These are phyloP conservation scores for Andrena bucephala DNA, from an alignment of 2,888 invertebrate species.

Conservation along the genomic window DNA sequence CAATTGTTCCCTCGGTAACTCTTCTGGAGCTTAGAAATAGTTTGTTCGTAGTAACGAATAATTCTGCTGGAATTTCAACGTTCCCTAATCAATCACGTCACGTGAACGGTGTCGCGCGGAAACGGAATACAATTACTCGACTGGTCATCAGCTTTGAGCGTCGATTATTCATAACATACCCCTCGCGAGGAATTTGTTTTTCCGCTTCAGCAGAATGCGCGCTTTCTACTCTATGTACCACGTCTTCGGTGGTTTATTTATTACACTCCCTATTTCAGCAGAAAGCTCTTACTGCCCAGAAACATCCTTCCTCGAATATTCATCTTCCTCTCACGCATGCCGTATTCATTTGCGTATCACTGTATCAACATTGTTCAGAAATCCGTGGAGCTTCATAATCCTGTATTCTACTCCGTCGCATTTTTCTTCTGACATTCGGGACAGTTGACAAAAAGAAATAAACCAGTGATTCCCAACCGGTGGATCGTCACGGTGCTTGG, in stretches of 20 bases:
- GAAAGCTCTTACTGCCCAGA: no score
- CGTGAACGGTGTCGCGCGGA: background rate
- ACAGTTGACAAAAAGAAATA: background rate
- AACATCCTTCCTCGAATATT: slow-evolving; percentile 11
- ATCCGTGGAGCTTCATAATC: slow-evolving; percentile 10
- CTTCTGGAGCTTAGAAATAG: background rate
- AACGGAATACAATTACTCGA: background rate
- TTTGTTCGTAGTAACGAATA: background rate
- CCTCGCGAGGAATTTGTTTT: background rate
- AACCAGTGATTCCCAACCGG: background rate
- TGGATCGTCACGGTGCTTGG: no score
- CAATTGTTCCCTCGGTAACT: background rate
- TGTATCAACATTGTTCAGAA: slow-evolving; percentile 14
- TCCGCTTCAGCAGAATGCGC: slow-evolving; percentile 6
- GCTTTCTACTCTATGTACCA: slow-evolving; percentile 6
- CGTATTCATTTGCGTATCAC: slow-evolving; percentile 36
- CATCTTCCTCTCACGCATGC: slow-evolving; percentile 17
- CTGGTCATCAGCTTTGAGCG: background rate
- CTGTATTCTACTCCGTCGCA: background rate
- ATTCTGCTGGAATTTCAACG: background rate
- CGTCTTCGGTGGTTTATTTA: slow-evolving; percentile 22
- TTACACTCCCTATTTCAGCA: slow-evolving; percentile 15
- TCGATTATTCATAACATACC: background rate
- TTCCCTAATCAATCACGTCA: background rate
- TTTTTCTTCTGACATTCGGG: background rate